Evolutionary conservation across 2,888 invertebrate genomes (phyloP), one percentile per base, ranked within the genome.

Genomic region (Zelleria hepariella): DNA sequence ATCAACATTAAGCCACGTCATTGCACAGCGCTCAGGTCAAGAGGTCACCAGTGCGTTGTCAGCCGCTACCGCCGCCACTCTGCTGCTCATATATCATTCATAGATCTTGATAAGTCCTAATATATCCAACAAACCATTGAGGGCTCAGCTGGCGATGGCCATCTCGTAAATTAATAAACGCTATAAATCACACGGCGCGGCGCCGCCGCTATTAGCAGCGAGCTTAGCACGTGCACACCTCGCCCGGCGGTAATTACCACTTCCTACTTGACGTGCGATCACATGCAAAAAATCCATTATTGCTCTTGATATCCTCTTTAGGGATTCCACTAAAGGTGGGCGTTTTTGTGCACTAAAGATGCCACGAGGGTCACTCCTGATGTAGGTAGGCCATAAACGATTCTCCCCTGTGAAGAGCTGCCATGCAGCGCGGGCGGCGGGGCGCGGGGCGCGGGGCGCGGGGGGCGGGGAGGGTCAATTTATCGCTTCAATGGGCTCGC

Each of bases 401-500:
- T 42, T 42, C 32, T 42, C 32, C 32, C 32, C 32, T 51, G 24
- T n/a, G 10, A 2, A 7, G 54, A 23, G 54, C 25, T 26, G 54
- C n/a, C 54, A 54, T 18, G 21, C 54, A 23, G 56, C 32, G 42
- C 15, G 32, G 32, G 27, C 2, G 21, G 20, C 48, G 15, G 48
- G 59, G 48, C 57, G 60, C 61, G 63, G n/a, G 15, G 48, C 55
- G 48, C 57, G 60, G 61, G 63, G 56, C 32, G 42, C 15, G 32
- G 32, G 27, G 7, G 21, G 20, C 48, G 15, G 48, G 59, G 48
- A 53, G 60, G 63, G 62, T 60, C 64, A 66, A 66, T 66, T 66
- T 66, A 65, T 64, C 65, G 66, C 63, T 62, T 61, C 61, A 60
- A 60, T 60, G 62, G 61, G 60, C 61, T 57, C 59, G 58, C 60